Evolutionary conservation across 2,888 invertebrate genomes (phyloP), one percentile per base, ranked within the genome.

Genomic region (Calameuta filiformis): DNA sequence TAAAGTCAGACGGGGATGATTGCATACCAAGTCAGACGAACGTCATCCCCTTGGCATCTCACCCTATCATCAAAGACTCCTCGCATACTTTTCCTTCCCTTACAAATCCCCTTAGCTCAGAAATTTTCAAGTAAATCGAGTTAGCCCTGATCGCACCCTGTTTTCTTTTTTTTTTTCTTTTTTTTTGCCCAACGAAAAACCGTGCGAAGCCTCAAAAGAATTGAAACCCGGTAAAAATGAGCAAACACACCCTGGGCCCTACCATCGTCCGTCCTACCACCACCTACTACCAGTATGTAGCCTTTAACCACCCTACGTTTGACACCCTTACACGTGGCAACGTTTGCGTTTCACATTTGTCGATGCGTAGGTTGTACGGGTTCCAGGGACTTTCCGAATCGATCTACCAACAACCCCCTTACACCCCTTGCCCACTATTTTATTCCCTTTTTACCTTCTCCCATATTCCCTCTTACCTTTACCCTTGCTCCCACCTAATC

Each of bases 211-310:
- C 84, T 81, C 83, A 83, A 85, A 85, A 81, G 83, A 83, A 83
- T 85, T 81, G 84, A 85, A 85, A 85, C 84, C 84, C 79, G 79
- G 81, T 81, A 83, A 83, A 84, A 85, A 83, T 81, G 77, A 79
- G 40, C 76, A 71, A 31, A 71, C 31, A 34, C 33, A 34, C 71
- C 56, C 71, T 31, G 71, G 71, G 9, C 56, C 56, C 56, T 9
- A 23, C 23, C 56, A 56, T 56, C 23, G 6, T 9, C 23, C 56
- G 15, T 56, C 23, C 56, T 56, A 23, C 23, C 9, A 23, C 23
- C 56, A 23, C 23, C 56, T 23, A 23, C 56, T 56, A 56, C 1
- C 23, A 56, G 23, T 23, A 9, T 9, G 56, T 23, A 56, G 56
- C 23, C 37, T 37, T 37, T 35, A 37, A 23, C 56, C 23, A 37